Conservation (phyloP, 2,113 vertebrate species). For the Synchiropus splendidus region DNA sequence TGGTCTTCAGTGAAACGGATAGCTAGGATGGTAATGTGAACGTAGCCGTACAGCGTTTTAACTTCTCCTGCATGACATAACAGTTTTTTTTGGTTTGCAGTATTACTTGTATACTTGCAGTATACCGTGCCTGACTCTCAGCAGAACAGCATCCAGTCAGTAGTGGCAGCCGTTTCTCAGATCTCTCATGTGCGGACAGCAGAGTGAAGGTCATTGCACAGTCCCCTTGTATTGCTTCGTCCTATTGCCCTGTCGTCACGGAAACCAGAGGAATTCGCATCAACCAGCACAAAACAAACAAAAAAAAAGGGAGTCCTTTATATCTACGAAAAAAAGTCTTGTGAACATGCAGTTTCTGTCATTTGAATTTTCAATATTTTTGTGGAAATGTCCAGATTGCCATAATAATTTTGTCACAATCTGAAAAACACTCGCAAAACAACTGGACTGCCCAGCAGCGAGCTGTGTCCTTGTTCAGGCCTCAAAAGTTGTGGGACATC, state of each 20-base stretch:
- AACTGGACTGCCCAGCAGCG: conserved; percentile 64
- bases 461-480: too few species aligned
- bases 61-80: conserved; percentile 50
- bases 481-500: too few species aligned
- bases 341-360: conserved; percentile 45
- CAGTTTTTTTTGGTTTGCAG: conserved; percentile 38
- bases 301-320: conserved; percentile 60
- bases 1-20: too few species aligned
- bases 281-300: conserved; percentile 19
- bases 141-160: conserved; percentile 25
- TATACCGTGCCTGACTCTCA: conserved; percentile 18
- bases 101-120: conserved; percentile 9
- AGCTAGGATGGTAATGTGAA: too few species aligned
- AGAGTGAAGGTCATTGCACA: conserved; percentile 39
- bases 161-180: conserved; percentile 37
- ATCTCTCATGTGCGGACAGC: conserved; percentile 44
- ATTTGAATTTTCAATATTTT: conserved; percentile 51
- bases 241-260: conserved; percentile 23
- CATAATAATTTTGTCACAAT: conserved; percentile 49
- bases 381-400: conserved; percentile 47
- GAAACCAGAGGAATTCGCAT: conserved; percentile 22
- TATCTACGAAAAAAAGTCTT: conserved; percentile 56
- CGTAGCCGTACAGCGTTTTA: too few species aligned
- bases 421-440: conserved; percentile 63
- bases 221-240: conserved; percentile 39